Evolutionary conservation across 2,888 invertebrate genomes (phyloP).

Genomic region (Ommatoiulus sabulosus): DNA sequence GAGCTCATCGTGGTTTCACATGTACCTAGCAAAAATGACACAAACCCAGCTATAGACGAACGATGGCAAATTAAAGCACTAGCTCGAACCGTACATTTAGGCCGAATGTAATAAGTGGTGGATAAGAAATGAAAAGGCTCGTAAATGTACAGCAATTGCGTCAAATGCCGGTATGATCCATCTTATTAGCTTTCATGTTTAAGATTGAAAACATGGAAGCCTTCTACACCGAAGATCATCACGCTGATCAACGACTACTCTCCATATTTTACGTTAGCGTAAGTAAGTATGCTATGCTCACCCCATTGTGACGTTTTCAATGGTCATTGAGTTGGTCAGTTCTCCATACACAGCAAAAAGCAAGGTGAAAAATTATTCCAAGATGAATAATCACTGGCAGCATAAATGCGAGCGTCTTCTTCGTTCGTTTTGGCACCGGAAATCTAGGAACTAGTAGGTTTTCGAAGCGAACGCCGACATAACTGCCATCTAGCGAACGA

Average conservation of each 20-base stretch:
- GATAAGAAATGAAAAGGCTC: not conserved
- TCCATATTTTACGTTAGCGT: not conserved
- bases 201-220: slow-evolving; percentile 34
- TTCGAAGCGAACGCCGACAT: not conserved
- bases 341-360: slow-evolving; percentile 55
- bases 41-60: not conserved
- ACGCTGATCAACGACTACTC: not conserved
- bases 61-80: not conserved
- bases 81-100: not conserved
- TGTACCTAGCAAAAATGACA: not conserved
- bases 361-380: slow-evolving; percentile 45
- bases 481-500: not conserved
- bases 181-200: slow-evolving; percentile 26
- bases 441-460: not conserved
- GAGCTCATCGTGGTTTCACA: not conserved
- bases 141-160: not conserved
- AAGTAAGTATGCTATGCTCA: slow-evolving; percentile 68
- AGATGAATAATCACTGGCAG: slow-evolving; percentile 35
- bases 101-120: not conserved
- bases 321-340: slow-evolving; percentile 76
- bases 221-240: not conserved
- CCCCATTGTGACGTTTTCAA: slow-evolving; percentile 86
- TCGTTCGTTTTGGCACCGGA: slow-evolving; percentile 10
- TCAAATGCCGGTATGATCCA: slow-evolving; percentile 8
- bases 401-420: slow-evolving; percentile 41